A percentile compares a stretch with the other conserved stretches of the same genome.
phyloP scores from a whole-genome alignment of 2,888 invertebrate genomes.

The Leptopilina syphax region DNA sequence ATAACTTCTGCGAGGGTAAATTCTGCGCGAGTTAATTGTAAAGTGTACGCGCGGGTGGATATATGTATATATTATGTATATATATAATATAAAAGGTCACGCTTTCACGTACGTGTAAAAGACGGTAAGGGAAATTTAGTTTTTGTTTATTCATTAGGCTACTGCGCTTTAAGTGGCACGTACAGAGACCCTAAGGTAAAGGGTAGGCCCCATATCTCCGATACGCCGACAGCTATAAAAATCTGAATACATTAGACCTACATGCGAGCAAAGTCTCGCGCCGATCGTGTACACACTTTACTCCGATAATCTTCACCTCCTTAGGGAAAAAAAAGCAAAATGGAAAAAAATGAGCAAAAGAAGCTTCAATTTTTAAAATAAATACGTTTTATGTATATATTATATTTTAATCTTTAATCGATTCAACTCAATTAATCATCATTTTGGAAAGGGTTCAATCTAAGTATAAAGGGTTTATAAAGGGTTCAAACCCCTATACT shows the following conservation, averaged over 20 bases:
- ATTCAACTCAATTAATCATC: too few relatives aligned
- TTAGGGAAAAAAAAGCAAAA: neutral
- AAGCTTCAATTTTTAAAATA: too few relatives aligned
- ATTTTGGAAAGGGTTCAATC: too few relatives aligned
- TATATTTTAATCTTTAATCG: too few relatives aligned
- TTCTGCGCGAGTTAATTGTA: constrained; percentile 58
- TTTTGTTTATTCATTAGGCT: constrained; percentile 76
- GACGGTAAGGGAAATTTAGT: constrained; percentile 73
- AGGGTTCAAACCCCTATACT: too few relatives aligned
- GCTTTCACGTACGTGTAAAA: constrained; percentile 71
- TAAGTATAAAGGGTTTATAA: too few relatives aligned
- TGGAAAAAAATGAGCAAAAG: neutral
- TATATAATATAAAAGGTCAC: constrained; percentile 64
- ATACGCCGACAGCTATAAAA: constrained; percentile 75
- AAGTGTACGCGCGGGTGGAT: constrained; percentile 65
- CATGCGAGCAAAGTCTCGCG: constrained; percentile 67
- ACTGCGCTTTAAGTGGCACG: constrained; percentile 70
- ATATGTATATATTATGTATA: constrained; percentile 51
- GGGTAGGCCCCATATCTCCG: constrained; percentile 68
- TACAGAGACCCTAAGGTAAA: constrained; percentile 56
- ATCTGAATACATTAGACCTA: constrained; percentile 76
- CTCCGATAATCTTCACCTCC: constrained; percentile 66
- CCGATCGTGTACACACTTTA: constrained; percentile 71
- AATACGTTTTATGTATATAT: too few relatives aligned
- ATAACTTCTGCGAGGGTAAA: constrained; percentile 35